phyloP scores from a whole-genome alignment of 2,113 vertebrate genomes.

The Leucoraja erinaceus region DNA sequence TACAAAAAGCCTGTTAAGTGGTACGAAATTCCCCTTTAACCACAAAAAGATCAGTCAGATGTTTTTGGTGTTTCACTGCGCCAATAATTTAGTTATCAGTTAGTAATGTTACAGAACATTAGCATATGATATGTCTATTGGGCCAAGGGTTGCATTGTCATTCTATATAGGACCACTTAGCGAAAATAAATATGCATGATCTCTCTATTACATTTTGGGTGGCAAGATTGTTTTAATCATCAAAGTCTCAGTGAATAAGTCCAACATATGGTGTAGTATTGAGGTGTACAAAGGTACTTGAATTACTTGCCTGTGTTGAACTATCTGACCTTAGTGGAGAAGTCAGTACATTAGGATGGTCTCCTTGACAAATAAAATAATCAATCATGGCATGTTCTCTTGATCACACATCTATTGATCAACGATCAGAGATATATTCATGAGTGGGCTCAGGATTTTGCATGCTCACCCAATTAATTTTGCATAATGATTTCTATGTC shows the following conservation, averaged over 20 bases:
- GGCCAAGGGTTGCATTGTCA: not conserved
- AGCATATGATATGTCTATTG: not conserved
- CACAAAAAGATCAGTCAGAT: slow-evolving; percentile 22
- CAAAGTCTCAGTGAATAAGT: not conserved
- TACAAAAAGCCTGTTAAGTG: slow-evolving; percentile 68
- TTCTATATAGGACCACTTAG: not conserved
- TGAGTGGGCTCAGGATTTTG: not conserved
- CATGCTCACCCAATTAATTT: not conserved
- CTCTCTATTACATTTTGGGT: not conserved
- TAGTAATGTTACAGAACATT: not conserved
- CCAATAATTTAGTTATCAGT: slow-evolving; percentile 20
- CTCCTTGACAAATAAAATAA: slow-evolving; percentile 28
- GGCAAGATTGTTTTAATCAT: not conserved
- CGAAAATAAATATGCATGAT: not conserved
- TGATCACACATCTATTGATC: not conserved
- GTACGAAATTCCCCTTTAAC: slow-evolving; percentile 10
- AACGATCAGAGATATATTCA: not conserved
- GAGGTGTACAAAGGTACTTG: not conserved
- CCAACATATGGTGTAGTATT: not conserved
- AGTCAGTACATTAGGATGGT: not conserved
- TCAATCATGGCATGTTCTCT: slow-evolving; percentile 33
- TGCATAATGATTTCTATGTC: not conserved
- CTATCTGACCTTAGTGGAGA: not conserved
- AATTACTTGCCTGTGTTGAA: not conserved
- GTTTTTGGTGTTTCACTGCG: not conserved